phyloP scores from a whole-genome alignment of 1,140 invertebrate species.

The Leptinotarsa undecemlineata region DNA sequence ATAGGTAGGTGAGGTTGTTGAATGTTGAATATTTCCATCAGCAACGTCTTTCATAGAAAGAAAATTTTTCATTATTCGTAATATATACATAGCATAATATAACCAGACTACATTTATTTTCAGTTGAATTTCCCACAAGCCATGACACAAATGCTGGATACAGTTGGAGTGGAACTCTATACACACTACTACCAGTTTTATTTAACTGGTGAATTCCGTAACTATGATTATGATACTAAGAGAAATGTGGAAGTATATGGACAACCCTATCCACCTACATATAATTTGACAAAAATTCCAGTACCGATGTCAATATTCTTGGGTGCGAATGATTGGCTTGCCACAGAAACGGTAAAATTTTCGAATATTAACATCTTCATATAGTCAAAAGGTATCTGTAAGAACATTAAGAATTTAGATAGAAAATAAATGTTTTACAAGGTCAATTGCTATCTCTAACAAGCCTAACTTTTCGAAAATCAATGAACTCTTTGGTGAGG shows the following conservation, averaged over 20 bases:
- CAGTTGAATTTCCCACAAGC: slow-evolving; percentile 11
- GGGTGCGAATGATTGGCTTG: slow-evolving; percentile 60
- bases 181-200: slow-evolving; percentile 19
- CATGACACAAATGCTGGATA: slow-evolving; percentile 19
- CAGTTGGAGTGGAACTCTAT: slow-evolving; percentile 11
- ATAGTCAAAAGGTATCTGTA: too few species aligned
- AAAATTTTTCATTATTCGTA: too few species aligned
- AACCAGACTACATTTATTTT: background rate
- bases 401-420: too few species aligned
- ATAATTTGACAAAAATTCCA: slow-evolving; percentile 60
- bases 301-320: slow-evolving; percentile 61
- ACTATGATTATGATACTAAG: slow-evolving; percentile 65
- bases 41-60: too few species aligned
- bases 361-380: background rate
- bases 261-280: slow-evolving; percentile 57
- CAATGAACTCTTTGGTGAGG: too few species aligned
- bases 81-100: too few species aligned
- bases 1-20: too few species aligned
- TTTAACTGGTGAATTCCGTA: background rate
- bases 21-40: too few species aligned
- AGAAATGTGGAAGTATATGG: slow-evolving; percentile 60
- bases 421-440: too few species aligned
- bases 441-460: too few species aligned
- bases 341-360: slow-evolving; percentile 17
- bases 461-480: too few species aligned